Evolutionary conservation across 2,888 invertebrate genomes (phyloP).

Genomic region (Lepidocyrtoides sp.): DNA sequence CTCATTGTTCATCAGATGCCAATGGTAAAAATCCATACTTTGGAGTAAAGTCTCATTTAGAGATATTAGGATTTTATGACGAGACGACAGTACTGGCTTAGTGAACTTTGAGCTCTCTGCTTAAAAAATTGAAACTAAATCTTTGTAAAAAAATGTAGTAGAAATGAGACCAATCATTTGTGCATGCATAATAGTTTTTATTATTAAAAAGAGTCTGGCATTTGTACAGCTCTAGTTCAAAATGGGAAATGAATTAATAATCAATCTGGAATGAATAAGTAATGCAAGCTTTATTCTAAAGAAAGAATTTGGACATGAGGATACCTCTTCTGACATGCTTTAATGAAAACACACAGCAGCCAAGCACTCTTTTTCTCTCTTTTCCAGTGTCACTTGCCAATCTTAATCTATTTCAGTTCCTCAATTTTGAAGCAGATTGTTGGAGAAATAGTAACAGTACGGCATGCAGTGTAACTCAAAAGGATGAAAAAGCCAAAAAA

Average conservation of each 20-base stretch:
- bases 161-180: too few species aligned
- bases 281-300: too few species aligned
- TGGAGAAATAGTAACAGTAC: not conserved
- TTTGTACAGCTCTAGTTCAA: not conserved
- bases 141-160: too few species aligned
- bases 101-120: too few species aligned
- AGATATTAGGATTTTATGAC: not conserved
- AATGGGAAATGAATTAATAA: conserved; percentile 49
- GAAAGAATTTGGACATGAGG: too few species aligned
- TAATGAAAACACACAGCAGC: too few species aligned
- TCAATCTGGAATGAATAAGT: conserved; percentile 64
- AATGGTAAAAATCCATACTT: conserved; percentile 2
- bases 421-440: not conserved
- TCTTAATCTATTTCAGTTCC: conserved; percentile 64
- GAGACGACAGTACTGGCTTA: too few species aligned
- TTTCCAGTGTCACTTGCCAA: conserved; percentile 36
- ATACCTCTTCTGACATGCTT: too few species aligned
- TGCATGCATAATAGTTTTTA: too few species aligned
- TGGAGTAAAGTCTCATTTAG: not conserved
- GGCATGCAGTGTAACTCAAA: not conserved
- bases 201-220: too few species aligned
- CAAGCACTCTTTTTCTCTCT: not conserved
- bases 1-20: conserved; percentile 32
- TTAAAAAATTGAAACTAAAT: too few species aligned
- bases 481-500: not conserved